Conservation (phyloP, 64 coral and sea anemone species). For the Pocillopora verrucosa region DNA sequence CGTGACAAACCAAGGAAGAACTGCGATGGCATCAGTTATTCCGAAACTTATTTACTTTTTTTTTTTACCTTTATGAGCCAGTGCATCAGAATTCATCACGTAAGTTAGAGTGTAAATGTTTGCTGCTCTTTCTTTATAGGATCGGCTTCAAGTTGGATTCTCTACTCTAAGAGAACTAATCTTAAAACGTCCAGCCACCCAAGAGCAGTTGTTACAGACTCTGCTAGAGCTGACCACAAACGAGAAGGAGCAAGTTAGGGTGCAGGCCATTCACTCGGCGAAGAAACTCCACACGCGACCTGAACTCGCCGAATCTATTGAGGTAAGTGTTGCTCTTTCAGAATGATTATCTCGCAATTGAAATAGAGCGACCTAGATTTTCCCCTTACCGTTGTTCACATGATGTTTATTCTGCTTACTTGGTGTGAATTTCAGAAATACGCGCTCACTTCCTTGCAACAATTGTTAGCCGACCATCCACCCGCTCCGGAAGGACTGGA, state of each 20-base stretch:
- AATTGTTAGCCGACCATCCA: slow-evolving; percentile 67
- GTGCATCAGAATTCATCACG: too few species aligned
- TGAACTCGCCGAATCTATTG: slow-evolving; percentile 80
- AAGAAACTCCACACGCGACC: slow-evolving; percentile 89
- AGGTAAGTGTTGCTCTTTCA: slow-evolving; percentile 49
- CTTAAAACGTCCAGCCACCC: slow-evolving; percentile 88
- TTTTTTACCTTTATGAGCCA: too few species aligned
- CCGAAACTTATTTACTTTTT: too few species aligned
- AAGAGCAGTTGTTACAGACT: slow-evolving; percentile 71
- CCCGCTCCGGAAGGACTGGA: slow-evolving; percentile 47
- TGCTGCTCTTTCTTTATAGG: slow-evolving; percentile 39
- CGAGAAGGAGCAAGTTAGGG: slow-evolving; percentile 90
- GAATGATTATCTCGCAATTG: too few species aligned
- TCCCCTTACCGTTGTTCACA: too few species aligned
- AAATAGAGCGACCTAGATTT: too few species aligned
- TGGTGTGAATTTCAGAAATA: slow-evolving; percentile 65
- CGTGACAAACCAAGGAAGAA: too few species aligned
- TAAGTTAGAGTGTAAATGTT: too few species aligned
- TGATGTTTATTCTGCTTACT: neutral
- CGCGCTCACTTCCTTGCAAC: slow-evolving; percentile 72
- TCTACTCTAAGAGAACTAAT: slow-evolving; percentile 89
- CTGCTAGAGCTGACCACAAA: slow-evolving; percentile 79
- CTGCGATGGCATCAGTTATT: too few species aligned
- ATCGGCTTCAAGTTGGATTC: slow-evolving; percentile 92
- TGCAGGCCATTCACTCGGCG: slow-evolving; percentile 91